Base-by-base conservation (phyloP, 2,888 invertebrate genomes). In the Thecophora atra region DNA sequence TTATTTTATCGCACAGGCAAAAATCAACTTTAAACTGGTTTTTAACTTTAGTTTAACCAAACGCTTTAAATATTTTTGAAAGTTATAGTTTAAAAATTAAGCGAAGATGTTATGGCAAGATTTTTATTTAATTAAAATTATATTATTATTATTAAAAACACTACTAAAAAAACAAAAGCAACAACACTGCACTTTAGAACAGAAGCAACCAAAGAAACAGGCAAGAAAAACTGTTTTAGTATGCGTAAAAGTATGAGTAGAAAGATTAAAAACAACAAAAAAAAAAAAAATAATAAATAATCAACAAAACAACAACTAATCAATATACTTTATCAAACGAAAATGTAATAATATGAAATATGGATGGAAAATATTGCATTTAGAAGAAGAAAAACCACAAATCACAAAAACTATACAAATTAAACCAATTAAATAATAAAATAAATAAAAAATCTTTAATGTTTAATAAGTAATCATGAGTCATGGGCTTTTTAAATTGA, bases 321-420 rank as follows among this genome's bases (percentile, higher is more conserved):
- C n/a, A 37, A 30, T 6, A 58, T 26, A 24, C 28, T 24, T 17
- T 62, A 37, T 51, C 26, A 51, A 52, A 47, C 21, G 47, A 66
- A 66, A 21, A 56, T 19, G 21, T 21, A 56, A 56, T 42, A 64
- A 21, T 47, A 26, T n/a, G n/a, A 58, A 58, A 13, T 21, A 28
- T 66, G 21, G 56, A 56, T 54, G 54, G 54, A 44, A 54, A 68
- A 42, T 30, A 68, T 66, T 42, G 68, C 58, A 60, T 69, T 69
- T 60, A 69, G 64, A 47, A 64, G 24, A 64, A 64, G 8, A 30
- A 63, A n/a, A 30, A 30, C 62, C 30, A 63, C 17, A 42, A 63
- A n/a, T n/a, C n/a, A n/a, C n/a, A 3, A 28, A 60, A 60, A 30
- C 8, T n/a, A 28, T 58, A 5, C 24, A 6, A 58, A 30, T n/a